phyloP scores from a whole-genome alignment of 2,797 vertebrate species.

The Tokudaia muenninki region DNA sequence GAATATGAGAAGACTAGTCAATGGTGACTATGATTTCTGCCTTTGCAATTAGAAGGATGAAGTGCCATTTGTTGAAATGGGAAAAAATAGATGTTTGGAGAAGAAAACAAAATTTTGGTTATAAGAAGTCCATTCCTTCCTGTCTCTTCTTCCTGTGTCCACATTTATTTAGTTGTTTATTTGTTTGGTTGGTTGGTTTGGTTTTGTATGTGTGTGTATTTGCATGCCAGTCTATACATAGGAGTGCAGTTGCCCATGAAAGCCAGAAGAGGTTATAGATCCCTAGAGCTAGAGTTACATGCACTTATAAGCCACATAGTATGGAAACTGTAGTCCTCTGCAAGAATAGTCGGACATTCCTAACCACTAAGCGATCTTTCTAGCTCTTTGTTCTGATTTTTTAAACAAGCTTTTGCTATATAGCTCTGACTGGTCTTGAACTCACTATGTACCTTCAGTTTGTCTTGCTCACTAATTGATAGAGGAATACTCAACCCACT shows the following conservation, averaged over 20 bases:
- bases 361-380: neutral
- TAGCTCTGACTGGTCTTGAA: neutral
- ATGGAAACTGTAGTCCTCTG: neutral
- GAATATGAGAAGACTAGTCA: neutral
- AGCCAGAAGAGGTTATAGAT: neutral
- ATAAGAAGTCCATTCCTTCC: neutral
- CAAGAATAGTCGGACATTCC: neutral
- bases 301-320: neutral
- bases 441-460: too few relatives aligned
- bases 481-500: neutral
- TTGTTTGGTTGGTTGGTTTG: neutral
- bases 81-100: conserved; percentile 31
- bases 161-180: neutral
- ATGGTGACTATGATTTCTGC: conserved; percentile 7
- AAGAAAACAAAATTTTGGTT: conserved; percentile 16
- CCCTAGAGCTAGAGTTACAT: neutral
- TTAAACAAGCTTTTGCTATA: neutral
- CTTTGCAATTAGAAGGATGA: neutral
- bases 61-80: conserved; percentile 17
- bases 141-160: neutral
- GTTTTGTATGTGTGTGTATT: neutral
- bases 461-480: neutral
- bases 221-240: neutral
- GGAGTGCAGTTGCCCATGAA: neutral
- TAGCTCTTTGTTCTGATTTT: neutral